phyloP scores from a whole-genome alignment of 1,140 invertebrate species.

The Micrasema longulum region DNA sequence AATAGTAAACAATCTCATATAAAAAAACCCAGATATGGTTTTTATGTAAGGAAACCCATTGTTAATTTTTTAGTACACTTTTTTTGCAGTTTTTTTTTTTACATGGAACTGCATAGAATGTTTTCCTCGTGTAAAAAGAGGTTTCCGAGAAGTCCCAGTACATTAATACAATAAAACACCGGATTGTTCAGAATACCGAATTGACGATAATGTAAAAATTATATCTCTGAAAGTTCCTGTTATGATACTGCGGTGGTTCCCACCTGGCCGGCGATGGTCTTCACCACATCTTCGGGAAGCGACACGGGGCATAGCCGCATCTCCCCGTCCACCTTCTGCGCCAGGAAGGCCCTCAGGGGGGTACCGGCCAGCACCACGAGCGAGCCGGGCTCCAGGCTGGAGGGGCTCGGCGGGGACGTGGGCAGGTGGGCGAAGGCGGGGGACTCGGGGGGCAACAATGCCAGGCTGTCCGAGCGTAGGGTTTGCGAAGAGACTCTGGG shows the following conservation, averaged over 20 bases:
- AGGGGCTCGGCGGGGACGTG: slow-evolving; percentile 13
- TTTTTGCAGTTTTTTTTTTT: too few relatives aligned
- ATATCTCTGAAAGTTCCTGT: too few relatives aligned
- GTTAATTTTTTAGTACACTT: too few relatives aligned
- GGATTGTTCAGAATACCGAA: too few relatives aligned
- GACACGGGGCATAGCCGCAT: slow-evolving; percentile 32
- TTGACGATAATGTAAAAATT: too few relatives aligned
- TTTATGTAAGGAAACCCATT: too few relatives aligned
- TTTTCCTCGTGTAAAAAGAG: too few relatives aligned
- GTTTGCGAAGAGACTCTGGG: neutral
- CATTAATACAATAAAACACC: too few relatives aligned
- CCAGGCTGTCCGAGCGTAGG: slow-evolving; percentile 18
- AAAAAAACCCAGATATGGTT: too few relatives aligned
- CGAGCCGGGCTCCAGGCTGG: slow-evolving; percentile 56
- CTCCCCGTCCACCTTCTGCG: slow-evolving; percentile 42
- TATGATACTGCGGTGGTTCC: neutral
- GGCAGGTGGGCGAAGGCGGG: neutral
- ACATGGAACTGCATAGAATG: too few relatives aligned
- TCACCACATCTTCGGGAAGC: slow-evolving; percentile 23
- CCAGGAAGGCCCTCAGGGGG: slow-evolving; percentile 55
- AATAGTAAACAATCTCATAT: too few relatives aligned
- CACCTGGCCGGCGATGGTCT: slow-evolving; percentile 31
- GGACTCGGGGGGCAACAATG: neutral
- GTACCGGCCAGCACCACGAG: slow-evolving; percentile 56
- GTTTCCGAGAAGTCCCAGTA: too few relatives aligned